Evolutionary conservation across 2,113 vertebrate genomes (phyloP).

Genomic region (Salvelinus alpinus): DNA sequence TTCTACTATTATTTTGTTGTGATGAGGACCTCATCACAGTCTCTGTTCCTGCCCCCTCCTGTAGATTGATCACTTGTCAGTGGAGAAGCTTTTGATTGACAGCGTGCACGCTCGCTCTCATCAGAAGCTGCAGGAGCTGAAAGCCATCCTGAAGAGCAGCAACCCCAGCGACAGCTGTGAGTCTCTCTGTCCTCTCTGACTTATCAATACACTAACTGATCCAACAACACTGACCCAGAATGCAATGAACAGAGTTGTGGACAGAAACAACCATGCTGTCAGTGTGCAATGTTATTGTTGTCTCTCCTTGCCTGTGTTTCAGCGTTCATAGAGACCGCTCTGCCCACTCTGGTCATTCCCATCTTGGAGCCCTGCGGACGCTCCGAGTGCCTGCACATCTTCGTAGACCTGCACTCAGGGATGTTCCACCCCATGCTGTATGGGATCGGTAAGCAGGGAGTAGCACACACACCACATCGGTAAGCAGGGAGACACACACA

Average conservation of each 20-base stretch:
- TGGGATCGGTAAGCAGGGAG: constrained; percentile 86
- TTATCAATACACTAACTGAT: too few relatives aligned
- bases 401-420: constrained; percentile 97
- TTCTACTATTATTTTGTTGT: not conserved
- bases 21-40: not conserved
- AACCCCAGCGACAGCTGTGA: constrained; percentile 91
- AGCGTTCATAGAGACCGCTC: constrained; percentile 95
- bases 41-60: constrained; percentile 31
- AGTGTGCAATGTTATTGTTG: not conserved
- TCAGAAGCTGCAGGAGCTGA: constrained; percentile 97
- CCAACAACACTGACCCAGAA: too few relatives aligned
- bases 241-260: not conserved
- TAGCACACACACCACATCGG: not conserved
- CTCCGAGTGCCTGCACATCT: constrained; percentile 96
- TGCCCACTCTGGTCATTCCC: constrained; percentile 92
- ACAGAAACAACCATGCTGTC: not conserved
- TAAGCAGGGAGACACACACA: not conserved
- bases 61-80: constrained; percentile 95
- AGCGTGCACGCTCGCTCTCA: constrained; percentile 95
- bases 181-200: constrained; percentile 50
- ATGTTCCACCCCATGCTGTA: constrained; percentile 98
- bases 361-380: constrained; percentile 95
- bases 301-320: constrained; percentile 1
- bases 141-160: constrained; percentile 89
- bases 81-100: constrained; percentile 98